Conservation (phyloP, 2,888 invertebrate species). For the Mythimna pallens region DNA sequence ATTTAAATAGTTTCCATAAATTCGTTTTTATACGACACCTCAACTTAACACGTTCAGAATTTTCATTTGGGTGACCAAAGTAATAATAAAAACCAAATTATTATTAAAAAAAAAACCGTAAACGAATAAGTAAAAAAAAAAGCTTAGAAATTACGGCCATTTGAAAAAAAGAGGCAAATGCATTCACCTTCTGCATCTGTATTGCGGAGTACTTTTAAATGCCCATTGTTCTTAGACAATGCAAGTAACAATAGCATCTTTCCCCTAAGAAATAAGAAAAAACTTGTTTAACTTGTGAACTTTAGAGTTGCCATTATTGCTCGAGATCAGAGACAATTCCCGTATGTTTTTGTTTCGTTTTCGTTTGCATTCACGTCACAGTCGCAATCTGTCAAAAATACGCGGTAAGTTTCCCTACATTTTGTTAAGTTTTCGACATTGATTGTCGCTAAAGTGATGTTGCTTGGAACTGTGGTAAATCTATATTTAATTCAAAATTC, state of each 20-base stretch:
- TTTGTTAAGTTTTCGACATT: neutral
- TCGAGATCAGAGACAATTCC: constrained; percentile 51
- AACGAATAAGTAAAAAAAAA: neutral
- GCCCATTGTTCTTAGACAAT: constrained; percentile 50
- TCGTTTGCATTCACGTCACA: neutral
- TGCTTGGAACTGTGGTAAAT: too few species aligned
- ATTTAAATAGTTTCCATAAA: too few species aligned
- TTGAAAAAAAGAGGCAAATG: constrained; percentile 19
- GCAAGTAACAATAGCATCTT: constrained; percentile 44
- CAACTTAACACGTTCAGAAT: too few species aligned
- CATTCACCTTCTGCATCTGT: constrained; percentile 27
- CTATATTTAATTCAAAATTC: too few species aligned
- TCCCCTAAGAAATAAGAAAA: constrained; percentile 29
- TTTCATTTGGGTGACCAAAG: neutral
- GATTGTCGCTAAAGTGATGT: neutral
- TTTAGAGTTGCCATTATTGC: constrained; percentile 47
- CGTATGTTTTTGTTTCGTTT: neutral
- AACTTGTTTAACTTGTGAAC: constrained; percentile 17
- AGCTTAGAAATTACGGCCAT: neutral
- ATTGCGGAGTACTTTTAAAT: constrained; percentile 35
- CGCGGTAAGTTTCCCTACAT: neutral
- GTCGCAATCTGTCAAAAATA: neutral
- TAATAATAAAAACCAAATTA: neutral
- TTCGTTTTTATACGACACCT: too few species aligned
- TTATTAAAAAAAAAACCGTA: neutral